Evolutionary conservation across 2,113 vertebrate genomes (phyloP), one percentile per base, ranked within the genome.

Genomic region (Hippocampus zosterae): DNA sequence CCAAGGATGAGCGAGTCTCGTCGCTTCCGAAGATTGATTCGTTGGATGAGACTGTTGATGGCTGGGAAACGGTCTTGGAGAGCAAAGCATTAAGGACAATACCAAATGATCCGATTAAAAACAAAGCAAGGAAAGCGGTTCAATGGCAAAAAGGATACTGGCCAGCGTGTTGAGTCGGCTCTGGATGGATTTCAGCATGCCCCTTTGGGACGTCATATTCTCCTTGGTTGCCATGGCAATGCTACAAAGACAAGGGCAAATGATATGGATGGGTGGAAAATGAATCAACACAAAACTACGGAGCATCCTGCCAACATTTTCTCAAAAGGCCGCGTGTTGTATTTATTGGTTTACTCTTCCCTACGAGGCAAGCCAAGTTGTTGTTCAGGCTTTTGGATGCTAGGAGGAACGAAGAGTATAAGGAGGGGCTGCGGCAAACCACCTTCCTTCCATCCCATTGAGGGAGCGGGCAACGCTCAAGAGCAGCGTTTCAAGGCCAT

Each of bases 201-300:
- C 95, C 80, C 96, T 92, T 79, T 99, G 96, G 3, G 96, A 99
- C 72, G 96, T 97, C 95, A 98, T 96, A 90, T 98, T 99, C 93
- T 98, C 96, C 93, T 98, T 98, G 71, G 97, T 98, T 76, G 95
- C 95, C 97, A 98, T 98, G 83, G 96, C 97, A 85, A 99, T 98
- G 89, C 97, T 99, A 55, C 65, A 79, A 71, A 76, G 52, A 81
- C 19, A 74, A 67, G 29, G 75, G 15, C 33, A 40, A 37, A 37
- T 76, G 3, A 65, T 25, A 65, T 44, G 37, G 18, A 41, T 5
- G 5, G 41, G 8, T 15, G 9, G 21, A 12, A 41, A 63, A 11
- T n/a, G 21, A 63, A 63, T 41, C 33, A 23, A 21, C 19, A 33
- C 8, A 18, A 60, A 19, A 60, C 13, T 3, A 60, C 5, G 2